phyloP scores from a whole-genome alignment of 1,140 invertebrate species.

The Temnothorax curvispinosus region DNA sequence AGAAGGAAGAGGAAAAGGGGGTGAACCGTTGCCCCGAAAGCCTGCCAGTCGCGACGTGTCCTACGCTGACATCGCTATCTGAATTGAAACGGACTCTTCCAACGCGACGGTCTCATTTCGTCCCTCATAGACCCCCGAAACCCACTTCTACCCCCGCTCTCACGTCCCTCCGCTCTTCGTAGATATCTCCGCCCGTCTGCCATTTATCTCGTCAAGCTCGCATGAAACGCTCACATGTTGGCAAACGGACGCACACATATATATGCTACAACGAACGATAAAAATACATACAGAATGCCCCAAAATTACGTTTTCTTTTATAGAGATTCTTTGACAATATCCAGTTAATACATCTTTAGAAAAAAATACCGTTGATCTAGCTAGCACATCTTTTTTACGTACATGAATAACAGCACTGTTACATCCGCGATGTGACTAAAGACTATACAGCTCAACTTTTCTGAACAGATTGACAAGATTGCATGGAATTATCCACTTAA shows the following conservation, averaged over 20 bases:
- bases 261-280: not conserved
- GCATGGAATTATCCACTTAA: slow-evolving; percentile 5
- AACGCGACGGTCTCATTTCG: slow-evolving; percentile 23
- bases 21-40: slow-evolving; percentile 17
- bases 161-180: slow-evolving; percentile 26
- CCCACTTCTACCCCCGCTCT: slow-evolving; percentile 1
- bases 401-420: not conserved
- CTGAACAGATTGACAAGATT: not conserved
- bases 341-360: not conserved
- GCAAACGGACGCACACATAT: not conserved
- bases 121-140: not conserved
- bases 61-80: slow-evolving; percentile 58
- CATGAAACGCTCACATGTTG: slow-evolving; percentile 6
- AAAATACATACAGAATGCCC: not conserved
- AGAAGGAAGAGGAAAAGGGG: not conserved
- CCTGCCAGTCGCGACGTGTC: slow-evolving; percentile 33
- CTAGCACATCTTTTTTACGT: too few relatives aligned
- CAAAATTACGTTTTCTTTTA: not conserved
- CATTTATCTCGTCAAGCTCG: slow-evolving; percentile 57
- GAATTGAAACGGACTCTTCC: slow-evolving; percentile 64
- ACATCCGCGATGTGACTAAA: not conserved
- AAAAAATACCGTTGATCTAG: not conserved
- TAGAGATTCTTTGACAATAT: not conserved
- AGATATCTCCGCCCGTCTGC: slow-evolving; percentile 53
- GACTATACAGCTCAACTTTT: not conserved